Evolutionary conservation across 2,888 invertebrate genomes (phyloP), one percentile per base, ranked within the genome.

Genomic region (Gerris lacustris): DNA sequence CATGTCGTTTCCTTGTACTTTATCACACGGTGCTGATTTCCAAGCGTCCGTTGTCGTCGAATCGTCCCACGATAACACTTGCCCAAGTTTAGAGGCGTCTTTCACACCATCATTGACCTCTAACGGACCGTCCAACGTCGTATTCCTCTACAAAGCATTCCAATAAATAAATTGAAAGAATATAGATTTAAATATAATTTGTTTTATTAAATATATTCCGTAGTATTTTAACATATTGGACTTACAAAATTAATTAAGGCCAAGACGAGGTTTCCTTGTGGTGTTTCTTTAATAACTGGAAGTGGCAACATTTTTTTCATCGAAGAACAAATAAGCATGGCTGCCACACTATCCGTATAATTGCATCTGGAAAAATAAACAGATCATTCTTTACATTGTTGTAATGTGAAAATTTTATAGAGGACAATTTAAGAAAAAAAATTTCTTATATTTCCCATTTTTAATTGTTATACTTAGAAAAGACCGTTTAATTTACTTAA

Each of bases 71-170:
- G 70, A 64, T 5, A 66, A 31, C 4, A 74, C 71, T 69, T 64
- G 44, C 6, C 74, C 74, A 67, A 74, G 43, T 5, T 66, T 44
- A n/a, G 55, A 31, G 6, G 70, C 45, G 11, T 74, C 69, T 17
- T 67, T 31, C n/a, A 31, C 67, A 5, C 74, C 74, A 6, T 67
- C 17, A n/a, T 72, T 47, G n/a, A 74, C 55, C 66, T 73, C 72
- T 18, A 68, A 67, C 18, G 68, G 31, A 0, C 71, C 71, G 15
- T 67, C 45, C 17, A 18, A 18, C 2, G 71, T 47, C 43, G 63
- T 67, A 45, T 73, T 73, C 71, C 63, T 71, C 73, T 73, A 67
- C 11, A 67, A 67, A 45, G 17, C 17, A 64, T 4, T 1, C 17
- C 18, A 18, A 18, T 18, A n/a, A 18, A n/a, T n/a, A 64, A 4